phyloP scores from a whole-genome alignment of 2,113 vertebrate species.

The Platycercus adscitus region DNA sequence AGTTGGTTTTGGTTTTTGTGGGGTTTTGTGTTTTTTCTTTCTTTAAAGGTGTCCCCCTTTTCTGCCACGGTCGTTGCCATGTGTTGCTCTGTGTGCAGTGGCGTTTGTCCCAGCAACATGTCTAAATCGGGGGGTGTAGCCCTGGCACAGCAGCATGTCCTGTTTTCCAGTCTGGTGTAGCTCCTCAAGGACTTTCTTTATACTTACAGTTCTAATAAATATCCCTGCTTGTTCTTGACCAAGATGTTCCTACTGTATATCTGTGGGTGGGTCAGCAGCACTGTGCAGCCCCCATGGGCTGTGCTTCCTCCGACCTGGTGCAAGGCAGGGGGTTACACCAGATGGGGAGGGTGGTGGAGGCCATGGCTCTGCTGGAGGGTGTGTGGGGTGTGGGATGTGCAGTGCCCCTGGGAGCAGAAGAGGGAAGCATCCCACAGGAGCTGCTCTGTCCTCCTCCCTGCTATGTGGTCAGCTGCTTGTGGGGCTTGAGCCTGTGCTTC shows the following conservation, averaged over 20 bases:
- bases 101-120: neutral
- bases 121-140: accelerated
- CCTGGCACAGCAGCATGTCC: neutral
- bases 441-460: accelerated
- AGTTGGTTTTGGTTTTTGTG: neutral
- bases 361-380: neutral
- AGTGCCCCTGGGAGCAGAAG: accelerated
- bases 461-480: accelerated
- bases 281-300: neutral
- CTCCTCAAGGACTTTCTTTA: neutral
- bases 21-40: neutral
- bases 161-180: neutral
- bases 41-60: neutral
- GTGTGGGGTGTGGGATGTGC: accelerated
- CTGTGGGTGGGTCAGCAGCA: accelerated
- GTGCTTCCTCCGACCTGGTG: neutral
- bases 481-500: accelerated
- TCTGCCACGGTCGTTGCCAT: accelerated
- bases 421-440: accelerated
- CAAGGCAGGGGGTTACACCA: neutral
- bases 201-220: neutral
- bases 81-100: neutral
- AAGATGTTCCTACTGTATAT: neutral
- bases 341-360: neutral
- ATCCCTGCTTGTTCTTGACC: neutral